Percentiles rank a stretch among this genome's conserved stretches.
Evolutionary conservation across 2,888 invertebrate species (phyloP).

Genomic region (Lissonota sp.): DNA sequence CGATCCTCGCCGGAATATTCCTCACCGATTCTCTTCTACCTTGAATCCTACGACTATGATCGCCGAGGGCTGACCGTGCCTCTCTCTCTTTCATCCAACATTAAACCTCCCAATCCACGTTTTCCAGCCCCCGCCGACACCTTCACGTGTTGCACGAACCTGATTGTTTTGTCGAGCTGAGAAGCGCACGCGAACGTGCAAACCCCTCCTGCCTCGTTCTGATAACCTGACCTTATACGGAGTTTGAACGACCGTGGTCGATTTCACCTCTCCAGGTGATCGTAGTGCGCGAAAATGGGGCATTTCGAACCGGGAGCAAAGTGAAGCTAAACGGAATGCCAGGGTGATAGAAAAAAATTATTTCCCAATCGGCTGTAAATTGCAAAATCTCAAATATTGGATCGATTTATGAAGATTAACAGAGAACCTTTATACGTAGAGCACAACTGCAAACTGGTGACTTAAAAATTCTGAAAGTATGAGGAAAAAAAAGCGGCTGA

Average conservation of each 20-base stretch:
- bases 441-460: too few relatives aligned
- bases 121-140: constrained; percentile 45
- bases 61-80: constrained; percentile 3
- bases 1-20: constrained; percentile 42
- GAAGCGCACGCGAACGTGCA: constrained; percentile 70
- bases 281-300: too few relatives aligned
- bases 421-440: too few relatives aligned
- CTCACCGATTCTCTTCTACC: constrained; percentile 54
- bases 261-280: constrained; percentile 10
- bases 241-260: constrained; percentile 31
- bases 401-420: too few relatives aligned
- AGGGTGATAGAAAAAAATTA: too few relatives aligned
- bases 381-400: too few relatives aligned
- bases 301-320: too few relatives aligned
- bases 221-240: constrained; percentile 68
- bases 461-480: too few relatives aligned
- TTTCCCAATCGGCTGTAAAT: too few relatives aligned
- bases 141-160: constrained; percentile 69
- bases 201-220: constrained; percentile 36
- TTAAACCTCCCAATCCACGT: constrained; percentile 35
- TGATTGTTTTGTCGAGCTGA: constrained; percentile 76
- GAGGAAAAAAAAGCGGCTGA: too few relatives aligned
- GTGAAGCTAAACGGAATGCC: too few relatives aligned
- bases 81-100: constrained; percentile 26
- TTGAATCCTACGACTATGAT: constrained; percentile 46